Evolutionary conservation across 1,140 invertebrate genomes (phyloP), one percentile per base, ranked within the genome.

Genomic region (Sitobion miscanthi): DNA sequence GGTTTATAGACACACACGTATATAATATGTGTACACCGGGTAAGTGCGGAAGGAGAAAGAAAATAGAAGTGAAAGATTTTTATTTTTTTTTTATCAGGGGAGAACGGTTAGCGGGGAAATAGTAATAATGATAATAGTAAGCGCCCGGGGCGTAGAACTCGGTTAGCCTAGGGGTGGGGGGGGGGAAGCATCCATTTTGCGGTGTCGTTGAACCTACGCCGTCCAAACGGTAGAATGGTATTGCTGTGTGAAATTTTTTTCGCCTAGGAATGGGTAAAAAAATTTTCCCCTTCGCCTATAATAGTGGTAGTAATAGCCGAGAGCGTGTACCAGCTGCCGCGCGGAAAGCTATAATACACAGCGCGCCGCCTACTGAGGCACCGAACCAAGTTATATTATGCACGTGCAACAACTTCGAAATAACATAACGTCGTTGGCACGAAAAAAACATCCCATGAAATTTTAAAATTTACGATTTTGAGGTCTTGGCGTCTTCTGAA

Each of bases 71-170:
- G 45, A 86, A 86, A 47, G 14, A n/a, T 86, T 47, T 38, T 86
- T 86, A 17, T 69, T 69, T 30, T 69, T 57, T 57, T 25, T 57
- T 57, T 57, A 42, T 25, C 83, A 14, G 42, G 38, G 42, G 2
- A 47, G 25, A 86, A 42, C 38, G 45, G 45, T 86, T 45, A 5
- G 30, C 0, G 45, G 17, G 30, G 45, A 30, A 87, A 89, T 54
- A 89, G n/a, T 54, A 89, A 54, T 89, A 89, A 87, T 87, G 25
- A 89, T 89, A 89, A 54, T 89, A 89, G 49, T 89, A 89, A 89
- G 38, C 87, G 1, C 49, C n/a, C 49, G 87, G 49, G 87, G 87
- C 49, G 87, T 17, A 88, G n/a, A 52, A 88, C 85, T n/a, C 86
- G 86, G 86, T 62, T 45, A 7, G 87, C n/a, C 88, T 62, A 42